Base-by-base conservation (phyloP, 2,888 invertebrate species). In the Drosophila imparisetae region DNA sequence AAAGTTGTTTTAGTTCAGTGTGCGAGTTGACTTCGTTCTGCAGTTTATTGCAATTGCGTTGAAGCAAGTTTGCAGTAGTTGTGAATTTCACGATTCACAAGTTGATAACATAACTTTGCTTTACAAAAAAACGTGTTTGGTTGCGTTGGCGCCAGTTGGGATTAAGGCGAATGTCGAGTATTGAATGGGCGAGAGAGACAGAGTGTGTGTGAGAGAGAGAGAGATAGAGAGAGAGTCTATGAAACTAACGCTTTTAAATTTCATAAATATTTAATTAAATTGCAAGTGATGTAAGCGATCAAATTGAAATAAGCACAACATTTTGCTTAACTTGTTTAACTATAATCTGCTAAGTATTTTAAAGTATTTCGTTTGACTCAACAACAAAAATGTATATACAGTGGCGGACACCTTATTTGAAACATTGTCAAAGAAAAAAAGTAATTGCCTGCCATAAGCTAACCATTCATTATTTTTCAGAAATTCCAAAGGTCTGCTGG, bases 31-130 rank as follows among this genome's bases (percentile, higher is more conserved):
- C 62, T 80, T 70, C 75, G 34, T 60, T 36, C 57, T 42, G 60
- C 64, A 79, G 54, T 60, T 69, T 69, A 63, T 65, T 60, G 59
- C 75, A 59, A 62, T 42, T 65, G 24, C 45, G n/a, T 50, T 40
- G 50, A 11, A 58, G 30, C 74, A 53, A 59, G 64, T 73, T 79
- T 67, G 57, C 32, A 65, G 59, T 68, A 74, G 52, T 57, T 50
- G 65, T 62, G 57, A 75, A 49, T 66, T 57, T 6, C 18, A 58
- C 54, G 61, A 59, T 61, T 60, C 55, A 74, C 73, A 74, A 73
- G 50, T 59, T 45, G 55, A 42, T 54, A 74, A 59, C 62, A 75
- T 15, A 55, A 65, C 32, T 71, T 60, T 40, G 45, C 69, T 69
- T 3, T 15, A 48, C 69, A n/a, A 48, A 27, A 48, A 40, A 48